Base-by-base conservation (phyloP, 2,113 vertebrate species). In the Ariopsis seemanni region DNA sequence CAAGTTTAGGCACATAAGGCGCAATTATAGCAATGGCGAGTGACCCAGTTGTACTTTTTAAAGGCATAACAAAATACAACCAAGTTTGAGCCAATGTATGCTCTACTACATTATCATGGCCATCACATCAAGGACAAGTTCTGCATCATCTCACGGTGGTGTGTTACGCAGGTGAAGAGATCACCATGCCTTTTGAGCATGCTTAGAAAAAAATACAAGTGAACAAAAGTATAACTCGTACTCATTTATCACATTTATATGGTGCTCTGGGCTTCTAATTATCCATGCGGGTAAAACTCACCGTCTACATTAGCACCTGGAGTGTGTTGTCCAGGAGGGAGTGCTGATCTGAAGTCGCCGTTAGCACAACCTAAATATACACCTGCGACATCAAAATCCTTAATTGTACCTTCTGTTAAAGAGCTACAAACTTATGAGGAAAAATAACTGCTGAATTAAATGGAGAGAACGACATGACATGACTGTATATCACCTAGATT, bases 221-320 rank as follows among this genome's bases (percentile, higher is more conserved):
- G 27, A 34, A 71, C 15, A 17, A 34, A 20, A 42, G 2, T 48
- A 8, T 8, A 48, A 20, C 42, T 74, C 7, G 0, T 71, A n/a
- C 25, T 67, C 5, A 69, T 42, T 53, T 27, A n/a, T 8, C 25
- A 79, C 52, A 55, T 55, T 7, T 55, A 55, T 27, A 17, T 5
- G 17, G 25, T 15, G 48, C 42, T 77, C 42, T 52, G 48, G 14
- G n/a, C 10, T 52, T 53, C 4, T 42, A 18, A 65, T 57, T 34
- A 12, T 62, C 42, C 25, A 2, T 78, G 17, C 1, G 62, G 53
- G 25, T 69, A 18, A n/a, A 83, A 20, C 86, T 87, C 17, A 87
- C 89, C 86, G 9, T 83, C 12, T 90, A 60, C 58, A 50, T 1
- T 1, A 5, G 58, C 15, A 48, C 72, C 79, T 86, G 89, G 83